A percentile compares a stretch with the other conserved stretches of the same genome.
Evolutionary conservation across 2,888 invertebrate genomes (phyloP).

Genomic region (Caenorhabditis drosophilae): DNA sequence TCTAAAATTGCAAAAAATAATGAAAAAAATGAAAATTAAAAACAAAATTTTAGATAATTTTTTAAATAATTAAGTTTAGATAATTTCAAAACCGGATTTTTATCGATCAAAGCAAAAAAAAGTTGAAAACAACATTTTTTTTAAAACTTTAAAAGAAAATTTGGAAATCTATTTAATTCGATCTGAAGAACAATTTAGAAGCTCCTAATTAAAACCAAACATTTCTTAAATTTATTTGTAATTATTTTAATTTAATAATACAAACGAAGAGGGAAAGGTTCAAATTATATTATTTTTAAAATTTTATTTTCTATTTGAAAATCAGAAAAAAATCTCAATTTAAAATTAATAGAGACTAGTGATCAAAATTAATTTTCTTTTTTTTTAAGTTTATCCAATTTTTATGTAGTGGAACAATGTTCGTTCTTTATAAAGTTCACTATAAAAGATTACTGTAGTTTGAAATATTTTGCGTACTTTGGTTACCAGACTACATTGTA

Average conservation of each 20-base stretch:
- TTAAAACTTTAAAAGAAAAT: too few relatives aligned
- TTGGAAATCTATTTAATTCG: too few relatives aligned
- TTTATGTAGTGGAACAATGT: too few relatives aligned
- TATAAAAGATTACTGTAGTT: too few relatives aligned
- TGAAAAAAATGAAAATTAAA: too few relatives aligned
- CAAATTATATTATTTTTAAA: not conserved
- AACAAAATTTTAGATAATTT: too few relatives aligned
- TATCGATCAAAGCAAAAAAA: not conserved
- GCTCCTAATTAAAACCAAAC: not conserved
- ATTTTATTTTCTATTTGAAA: not conserved
- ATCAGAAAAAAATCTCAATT: slow-evolving; percentile 3
- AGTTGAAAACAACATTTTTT: not conserved
- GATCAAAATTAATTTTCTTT: slow-evolving; percentile 1
- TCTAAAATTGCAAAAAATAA: too few relatives aligned
- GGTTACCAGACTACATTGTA: too few relatives aligned
- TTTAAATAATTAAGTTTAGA: too few relatives aligned
- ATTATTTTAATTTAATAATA: not conserved
- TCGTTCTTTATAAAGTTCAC: too few relatives aligned
- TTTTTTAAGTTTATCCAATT: too few relatives aligned
- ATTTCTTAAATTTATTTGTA: not conserved
- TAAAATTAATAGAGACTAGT: not conserved
- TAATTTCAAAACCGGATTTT: not conserved
- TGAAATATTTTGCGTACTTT: too few relatives aligned
- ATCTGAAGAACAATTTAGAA: not conserved
- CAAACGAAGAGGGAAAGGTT: not conserved